Conservation (phyloP, 53 echinoderm and acorn worm species). For the Zoroaster sp. region DNA sequence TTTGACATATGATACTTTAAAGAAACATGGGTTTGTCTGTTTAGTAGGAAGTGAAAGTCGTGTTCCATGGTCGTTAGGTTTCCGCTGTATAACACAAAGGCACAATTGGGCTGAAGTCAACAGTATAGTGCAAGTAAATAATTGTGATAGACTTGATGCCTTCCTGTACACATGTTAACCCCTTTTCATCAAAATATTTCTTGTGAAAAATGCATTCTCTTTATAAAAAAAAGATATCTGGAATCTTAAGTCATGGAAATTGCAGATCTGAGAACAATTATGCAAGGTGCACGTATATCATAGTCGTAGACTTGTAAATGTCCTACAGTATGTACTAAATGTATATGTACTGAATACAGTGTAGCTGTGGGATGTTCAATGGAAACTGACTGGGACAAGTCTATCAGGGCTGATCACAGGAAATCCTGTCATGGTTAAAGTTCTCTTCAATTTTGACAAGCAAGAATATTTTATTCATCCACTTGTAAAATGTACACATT, state of each 20-base stretch:
- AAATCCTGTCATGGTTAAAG: not conserved
- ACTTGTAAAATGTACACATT: too few relatives aligned
- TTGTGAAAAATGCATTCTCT: too few relatives aligned
- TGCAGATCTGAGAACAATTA: too few relatives aligned
- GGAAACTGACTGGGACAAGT: conserved; percentile 1
- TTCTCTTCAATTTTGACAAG: not conserved
- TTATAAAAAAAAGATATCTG: too few relatives aligned
- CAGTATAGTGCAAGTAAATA: not conserved
- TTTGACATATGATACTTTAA: not conserved
- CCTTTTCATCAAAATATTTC: not conserved
- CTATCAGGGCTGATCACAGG: conserved; percentile 25
- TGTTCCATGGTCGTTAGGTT: conserved; percentile 9
- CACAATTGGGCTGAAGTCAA: not conserved
- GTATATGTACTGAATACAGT: not conserved
- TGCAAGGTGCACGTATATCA: too few relatives aligned
- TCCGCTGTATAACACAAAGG: conserved; percentile 6
- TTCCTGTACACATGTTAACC: not conserved
- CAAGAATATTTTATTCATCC: too few relatives aligned
- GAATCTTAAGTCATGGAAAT: too few relatives aligned
- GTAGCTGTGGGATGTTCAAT: not conserved
- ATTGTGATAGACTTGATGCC: not conserved
- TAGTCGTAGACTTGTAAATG: too few relatives aligned
- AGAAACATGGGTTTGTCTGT: not conserved
- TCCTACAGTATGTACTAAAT: too few relatives aligned
- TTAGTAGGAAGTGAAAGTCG: conserved; percentile 41